Evolutionary conservation across 2,888 invertebrate species (phyloP), one percentile per base, ranked within the genome.

Genomic region (Lepidonotus clava): DNA sequence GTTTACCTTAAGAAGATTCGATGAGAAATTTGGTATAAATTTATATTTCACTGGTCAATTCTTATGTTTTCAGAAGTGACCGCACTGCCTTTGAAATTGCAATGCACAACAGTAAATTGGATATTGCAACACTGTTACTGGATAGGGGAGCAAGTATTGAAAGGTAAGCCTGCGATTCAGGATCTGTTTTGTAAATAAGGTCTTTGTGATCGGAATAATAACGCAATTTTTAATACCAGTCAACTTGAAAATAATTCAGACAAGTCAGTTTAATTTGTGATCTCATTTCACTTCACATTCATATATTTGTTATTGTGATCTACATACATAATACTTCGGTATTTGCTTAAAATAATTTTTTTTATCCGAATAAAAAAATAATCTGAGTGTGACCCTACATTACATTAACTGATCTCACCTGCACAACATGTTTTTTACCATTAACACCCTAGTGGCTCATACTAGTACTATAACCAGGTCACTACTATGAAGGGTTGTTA

Each of bases 51-150:
- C n/a, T n/a, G n/a, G n/a, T n/a, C 18, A 8, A 46, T 8, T 46
- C 66, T 66, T 32, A 21, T 32, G 11, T 6, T 5, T 80, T 1
- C 80, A 80, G 80, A 24, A 80, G 41, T 80, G 80, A 80, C 28
- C 24, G 80, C 5, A 80, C 80, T 11, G 80, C 80, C 1, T 80
- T 80, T n/a, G 80, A 80, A 80, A 51, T 80, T 41, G 80, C 80
- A n/a, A 51, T 80, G 80, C 80, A 80, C 32, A 80, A 80, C 46
- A 34, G 46, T 28, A 41, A 80, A 34, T 41, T 80, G 41, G 80
- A 80, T 46, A 51, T 51, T 46, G 80, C 80, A 1, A 41, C 28
- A 41, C 46, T 80, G 8, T 34, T 80, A 32, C 24, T 80, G 18
- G 46, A 80, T 0, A 41, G 46, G 28, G 80, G 80, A 0, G 80